Base-by-base conservation (phyloP, 2,797 vertebrate species). In the Paratrypauchen microcephalus region DNA sequence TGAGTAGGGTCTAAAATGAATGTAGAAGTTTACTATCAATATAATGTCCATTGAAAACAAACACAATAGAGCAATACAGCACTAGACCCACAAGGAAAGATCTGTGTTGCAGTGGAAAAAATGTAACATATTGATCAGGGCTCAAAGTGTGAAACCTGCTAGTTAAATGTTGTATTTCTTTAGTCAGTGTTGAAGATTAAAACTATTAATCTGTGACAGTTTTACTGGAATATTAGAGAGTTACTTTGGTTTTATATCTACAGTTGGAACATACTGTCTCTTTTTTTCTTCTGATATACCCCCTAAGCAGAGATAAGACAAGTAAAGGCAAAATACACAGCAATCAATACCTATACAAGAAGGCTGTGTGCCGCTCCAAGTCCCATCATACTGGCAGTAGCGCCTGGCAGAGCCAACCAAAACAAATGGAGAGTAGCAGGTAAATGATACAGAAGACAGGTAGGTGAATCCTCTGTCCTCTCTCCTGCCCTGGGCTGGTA, bases 401-500 rank as follows among this genome's bases (percentile, higher is more conserved):
- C 97, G 92, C 50, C 95, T 90, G 0, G 94, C 90, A 0, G 97
- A 98, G 0, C 98, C 98, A 83, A 98, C 97, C 62, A 99, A 91
- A 75, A 98, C 81, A 0, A 98, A 92, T 0, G 97, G 96, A 0
- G 93, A 82, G 18, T 91, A 88, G 84, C 98, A 99, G 79, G 95
- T 96, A 90, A 96, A 99, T 56, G 96, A 97, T 65, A 98, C 95
- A 0, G 96, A 97, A 0, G 98, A 98, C 50, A 97, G 94, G 84
- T 97, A 99, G 4, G 95, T 98, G 89, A 99, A 99, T 57, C 98
- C 97, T 32, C 96, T 73, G 84, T 99, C 98, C 78, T 99, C 97
- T 72, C 97, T 88, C 70, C 91, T 92, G 47, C 97, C 96, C 26
- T 94, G 95, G 0, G 95, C 93, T 0, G 97, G 98, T 9, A 95